Evolutionary conservation across 2,113 vertebrate species (phyloP), one percentile per base, ranked within the genome.

Genomic region (Dipodomys ordii): DNA sequence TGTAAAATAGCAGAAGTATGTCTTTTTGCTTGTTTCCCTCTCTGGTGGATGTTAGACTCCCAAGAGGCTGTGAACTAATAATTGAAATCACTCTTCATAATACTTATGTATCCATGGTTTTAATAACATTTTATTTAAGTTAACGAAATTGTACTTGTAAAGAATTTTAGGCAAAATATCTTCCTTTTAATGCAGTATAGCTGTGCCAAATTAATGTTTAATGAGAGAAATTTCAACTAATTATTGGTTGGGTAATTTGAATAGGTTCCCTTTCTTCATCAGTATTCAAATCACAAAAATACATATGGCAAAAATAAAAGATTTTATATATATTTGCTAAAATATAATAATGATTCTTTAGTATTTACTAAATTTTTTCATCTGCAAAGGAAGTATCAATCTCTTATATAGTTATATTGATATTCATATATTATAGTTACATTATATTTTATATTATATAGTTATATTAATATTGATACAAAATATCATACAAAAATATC

Each of bases 41-140:
- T 95, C 93, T 92, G 93, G 96, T 96, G 77, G 30, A 97, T 96
- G 97, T 94, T 93, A 97, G 80, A 87, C 97, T 96, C 96, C 96
- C 96, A 96, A 94, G 39, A 87, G 97, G 78, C 91, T 93, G 83
- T 90, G 95, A 96, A 89, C 53, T 97, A 96, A 95, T 98, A 98
- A 97, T 72, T 98, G 97, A 98, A 98, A 98, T 98, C 89, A 97
- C 90, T 96, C 97, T 97, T 97, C 94, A 97, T 97, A 97, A 96
- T 97, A 96, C 96, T 88, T 96, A 96, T 86, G 96, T 96, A 71
- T 96, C 96, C 87, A 94, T 88, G 92, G 83, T 84, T 94, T 97
- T 96, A 93, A 83, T 94, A 93, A 89, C 69, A 82, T 97, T 96
- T 83, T 89, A 67, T 32, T 30, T 19, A 79, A 77, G 4, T 39